Base-by-base conservation (phyloP, 2,113 vertebrate species). In the Taxidea taxus region DNA sequence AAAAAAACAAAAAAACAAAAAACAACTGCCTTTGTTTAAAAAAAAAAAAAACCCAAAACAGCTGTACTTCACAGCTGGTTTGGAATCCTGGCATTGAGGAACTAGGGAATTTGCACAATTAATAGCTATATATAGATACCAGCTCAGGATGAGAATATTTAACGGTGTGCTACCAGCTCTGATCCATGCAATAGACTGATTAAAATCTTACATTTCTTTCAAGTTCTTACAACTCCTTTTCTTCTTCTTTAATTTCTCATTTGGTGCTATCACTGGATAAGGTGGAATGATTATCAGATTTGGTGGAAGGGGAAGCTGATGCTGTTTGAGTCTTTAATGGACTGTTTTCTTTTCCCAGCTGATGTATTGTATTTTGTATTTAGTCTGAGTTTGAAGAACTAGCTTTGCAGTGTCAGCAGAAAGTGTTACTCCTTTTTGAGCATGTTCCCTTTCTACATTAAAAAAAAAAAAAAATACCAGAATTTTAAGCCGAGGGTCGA, bases 21-120 rank as follows among this genome's bases (percentile, higher is more conserved):
- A 62, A 8, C 21, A 56, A 90, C 39, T 98, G 97, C 88, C 84
- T 98, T 98, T 98, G 97, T 98, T 97, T 82, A 31, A 70, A 34
- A 27, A 60, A 44, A 18, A 70, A 42, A 89, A 44, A 18, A 70
- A 42, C 85, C 80, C 60, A 95, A 97, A 96, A 95, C 98, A 98
- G 98, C 98, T 98, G 98, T 97, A 97, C 96, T 98, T 93, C 91
- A 98, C 98, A 99, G 98, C 98, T 99, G 98, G 97, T 98, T 97
- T 98, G 96, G 93, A 98, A 97, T 98, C 91, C 93, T 54, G 81
- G 97, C 96, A 92, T 96, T 91, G 97, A 96, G 97, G 96, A 98
- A 97, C 90, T 83, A 87, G 98, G 97, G 98, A 97, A 98, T 98
- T 97, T 98, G 97, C 95, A 98, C 98, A 97, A 98, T 97, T 98